Base-by-base conservation (phyloP, 2,113 vertebrate genomes). In the Plotosus lineatus region DNA sequence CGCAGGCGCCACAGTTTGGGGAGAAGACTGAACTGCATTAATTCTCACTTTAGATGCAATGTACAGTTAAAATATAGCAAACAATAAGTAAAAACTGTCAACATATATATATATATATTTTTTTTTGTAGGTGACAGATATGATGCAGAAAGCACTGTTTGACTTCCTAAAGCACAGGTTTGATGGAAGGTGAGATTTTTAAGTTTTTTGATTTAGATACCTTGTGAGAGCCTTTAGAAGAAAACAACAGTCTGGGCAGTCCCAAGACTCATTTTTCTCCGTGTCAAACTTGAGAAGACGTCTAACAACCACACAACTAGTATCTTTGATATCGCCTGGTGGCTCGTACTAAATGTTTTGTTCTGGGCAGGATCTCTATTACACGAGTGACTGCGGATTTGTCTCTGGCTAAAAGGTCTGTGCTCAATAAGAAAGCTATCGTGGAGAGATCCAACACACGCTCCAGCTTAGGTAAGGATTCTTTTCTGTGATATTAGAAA, bases 161-260 rank as follows among this genome's bases (percentile, higher is more conserved):
- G 96, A 98, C 91, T 98, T 98, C 90, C 91, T 98, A 65, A 98
- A 98, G 92, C 97, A 98, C 91, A 93, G 96, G 87, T 98, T 98
- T 8, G 96, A 98, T 2, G 96, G 96, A 92, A 97, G 96, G 97
- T 97, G 86, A 92, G 95, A 87, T 65, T 51, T 42, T 21, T 77
- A 33, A 51, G 4, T 38, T 31, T 15, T 11, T n/a, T 63, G 8
- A 26, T 33, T 65, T 19, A 21, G 76, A 36, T 48, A 15, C 4
- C 17, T 38, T 38, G 42, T 60, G 40, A 26, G 28, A 46, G n/a
- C 44, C 3, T 15, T 46, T 17, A 48, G n/a, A 42, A 3, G 42
- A 12, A 8, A 31, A 72, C 31, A 61, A n/a, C 11, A 23, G 5
- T 65, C 61, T 10, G 40, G 33, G 4, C 66, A 48, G n/a, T 1